Conservation (phyloP, 2,797 vertebrate genomes). For the Sparus aurata region DNA sequence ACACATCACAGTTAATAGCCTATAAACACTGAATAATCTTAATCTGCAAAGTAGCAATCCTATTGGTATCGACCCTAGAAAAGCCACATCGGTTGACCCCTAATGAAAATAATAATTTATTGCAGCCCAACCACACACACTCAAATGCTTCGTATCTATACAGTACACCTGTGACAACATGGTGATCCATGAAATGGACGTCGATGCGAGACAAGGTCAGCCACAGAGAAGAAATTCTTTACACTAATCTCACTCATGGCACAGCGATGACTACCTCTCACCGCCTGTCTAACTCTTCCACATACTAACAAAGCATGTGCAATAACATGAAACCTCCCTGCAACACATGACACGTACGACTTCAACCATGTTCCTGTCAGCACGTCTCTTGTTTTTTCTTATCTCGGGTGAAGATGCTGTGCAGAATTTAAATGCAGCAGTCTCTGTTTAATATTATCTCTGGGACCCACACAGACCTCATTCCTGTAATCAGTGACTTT, state of each 20-base stretch:
- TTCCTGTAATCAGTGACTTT: constrained; percentile 72
- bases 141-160: neutral
- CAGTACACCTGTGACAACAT: constrained; percentile 43
- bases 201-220: constrained; percentile 74
- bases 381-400: constrained; percentile 56
- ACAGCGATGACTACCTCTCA: constrained; percentile 42
- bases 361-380: constrained; percentile 58
- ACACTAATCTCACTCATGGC: constrained; percentile 71
- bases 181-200: constrained; percentile 52
- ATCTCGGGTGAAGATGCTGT: constrained; percentile 51
- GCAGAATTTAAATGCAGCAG: constrained; percentile 57
- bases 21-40: too few species aligned
- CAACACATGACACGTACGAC: constrained; percentile 39
- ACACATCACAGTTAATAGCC: too few species aligned
- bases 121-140: constrained; percentile 5
- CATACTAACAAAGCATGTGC: constrained; percentile 40
- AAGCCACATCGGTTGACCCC: too few species aligned
- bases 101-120: neutral
- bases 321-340: constrained; percentile 40
- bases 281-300: constrained; percentile 15
- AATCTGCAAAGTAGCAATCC: too few species aligned
- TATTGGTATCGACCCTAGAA: too few species aligned
- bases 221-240: constrained; percentile 60
- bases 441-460: constrained; percentile 61
- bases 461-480: constrained; percentile 33